Evolutionary conservation across 2,888 invertebrate species (phyloP).

Genomic region (Cyclophora albipunctata): DNA sequence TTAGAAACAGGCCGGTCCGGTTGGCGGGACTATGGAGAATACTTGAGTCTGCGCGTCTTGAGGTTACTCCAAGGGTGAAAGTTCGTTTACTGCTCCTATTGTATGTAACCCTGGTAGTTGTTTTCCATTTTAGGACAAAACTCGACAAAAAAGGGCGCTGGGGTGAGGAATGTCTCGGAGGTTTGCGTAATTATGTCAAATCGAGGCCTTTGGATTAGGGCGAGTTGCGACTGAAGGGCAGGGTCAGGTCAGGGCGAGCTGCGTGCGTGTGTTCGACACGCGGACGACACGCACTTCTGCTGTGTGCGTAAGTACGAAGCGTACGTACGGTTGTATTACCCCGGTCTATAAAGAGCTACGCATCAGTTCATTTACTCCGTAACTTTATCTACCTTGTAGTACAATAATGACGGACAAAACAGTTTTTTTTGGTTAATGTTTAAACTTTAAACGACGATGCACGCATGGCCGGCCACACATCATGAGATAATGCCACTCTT

Average conservation of each 20-base stretch:
- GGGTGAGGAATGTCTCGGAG: constrained; percentile 25
- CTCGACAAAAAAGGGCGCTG: constrained; percentile 71
- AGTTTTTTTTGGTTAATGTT: background rate
- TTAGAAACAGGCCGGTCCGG: constrained; percentile 37
- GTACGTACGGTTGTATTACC: too few relatives aligned
- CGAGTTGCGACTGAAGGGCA: constrained; percentile 37
- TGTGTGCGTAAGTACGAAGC: constrained; percentile 21
- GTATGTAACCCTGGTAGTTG: constrained; percentile 65
- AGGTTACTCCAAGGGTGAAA: constrained; percentile 58
- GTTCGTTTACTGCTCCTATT: constrained; percentile 38
- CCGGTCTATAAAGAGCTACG: too few relatives aligned
- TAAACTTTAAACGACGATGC: constrained; percentile 7
- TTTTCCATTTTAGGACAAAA: constrained; percentile 77
- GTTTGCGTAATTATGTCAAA: constrained; percentile 35
- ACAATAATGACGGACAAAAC: too few relatives aligned
- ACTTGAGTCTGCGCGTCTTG: constrained; percentile 68
- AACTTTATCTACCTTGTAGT: too few relatives aligned
- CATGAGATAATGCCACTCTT: constrained; percentile 4
- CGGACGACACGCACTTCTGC: constrained; percentile 5
- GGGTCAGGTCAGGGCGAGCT: constrained; percentile 6
- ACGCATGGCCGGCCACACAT: constrained; percentile 12
- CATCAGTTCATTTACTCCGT: too few relatives aligned
- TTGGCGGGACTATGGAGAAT: constrained; percentile 37
- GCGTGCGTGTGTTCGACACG: constrained; percentile 13
- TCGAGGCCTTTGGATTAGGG: constrained; percentile 21